These are phyloP conservation scores for Upupa epops DNA, from an alignment of 2,113 vertebrate species.

Conservation along the genomic window DNA sequence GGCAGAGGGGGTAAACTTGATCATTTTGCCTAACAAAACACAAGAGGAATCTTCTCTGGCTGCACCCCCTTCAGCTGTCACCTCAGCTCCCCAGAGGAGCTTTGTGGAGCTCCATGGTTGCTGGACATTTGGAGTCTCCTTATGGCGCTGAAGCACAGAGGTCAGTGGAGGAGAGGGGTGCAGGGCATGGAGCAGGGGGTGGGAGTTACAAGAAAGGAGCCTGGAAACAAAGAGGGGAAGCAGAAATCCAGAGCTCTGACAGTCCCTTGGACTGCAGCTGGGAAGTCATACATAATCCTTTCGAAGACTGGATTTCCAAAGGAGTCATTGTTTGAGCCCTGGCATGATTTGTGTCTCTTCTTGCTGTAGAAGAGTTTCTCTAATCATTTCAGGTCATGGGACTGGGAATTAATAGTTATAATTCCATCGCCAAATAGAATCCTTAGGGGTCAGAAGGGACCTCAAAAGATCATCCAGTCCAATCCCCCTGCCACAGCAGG, in stretches of 20 bases:
- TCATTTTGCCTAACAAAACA: neutral
- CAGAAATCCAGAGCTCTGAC: constrained; percentile 31
- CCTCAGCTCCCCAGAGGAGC: neutral
- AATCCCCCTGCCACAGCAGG: too few relatives aligned
- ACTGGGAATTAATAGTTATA: neutral
- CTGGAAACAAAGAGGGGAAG: constrained; percentile 54
- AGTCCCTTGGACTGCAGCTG: constrained; percentile 30
- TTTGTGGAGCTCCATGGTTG: neutral
- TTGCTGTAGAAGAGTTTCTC: neutral
- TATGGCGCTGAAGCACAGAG: neutral
- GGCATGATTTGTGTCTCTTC: neutral
- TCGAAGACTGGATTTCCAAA: neutral
- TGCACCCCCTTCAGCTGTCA: neutral
- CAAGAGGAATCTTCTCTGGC: neutral
- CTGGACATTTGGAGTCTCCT: neutral
- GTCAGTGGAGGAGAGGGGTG: neutral
- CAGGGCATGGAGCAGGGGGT: neutral
- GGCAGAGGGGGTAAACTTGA: neutral
- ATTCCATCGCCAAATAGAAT: neutral
- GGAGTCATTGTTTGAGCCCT: constrained; percentile 43
- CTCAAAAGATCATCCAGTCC: too few relatives aligned
- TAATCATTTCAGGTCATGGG: neutral
- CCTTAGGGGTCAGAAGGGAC: too few relatives aligned
- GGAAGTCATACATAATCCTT: constrained; percentile 55
- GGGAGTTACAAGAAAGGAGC: neutral